A percentile compares a stretch with the other conserved stretches of the same genome.
Conservation (phyloP, 2,113 vertebrate genomes). For the Chaenogobius annularis region DNA sequence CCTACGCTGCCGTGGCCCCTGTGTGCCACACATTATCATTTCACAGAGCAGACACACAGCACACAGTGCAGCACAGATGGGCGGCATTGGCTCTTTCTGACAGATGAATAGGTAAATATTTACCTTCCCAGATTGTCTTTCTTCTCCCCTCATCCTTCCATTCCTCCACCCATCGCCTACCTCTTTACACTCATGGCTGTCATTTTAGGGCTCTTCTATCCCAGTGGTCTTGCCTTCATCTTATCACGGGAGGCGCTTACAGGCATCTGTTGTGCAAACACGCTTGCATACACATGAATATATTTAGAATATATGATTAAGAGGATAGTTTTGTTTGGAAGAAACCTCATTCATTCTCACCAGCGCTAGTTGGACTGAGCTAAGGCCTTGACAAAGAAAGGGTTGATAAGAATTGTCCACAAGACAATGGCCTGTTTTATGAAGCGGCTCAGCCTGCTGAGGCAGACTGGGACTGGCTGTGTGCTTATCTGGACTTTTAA, state of each 20-base stretch:
- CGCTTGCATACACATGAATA: constrained; percentile 24
- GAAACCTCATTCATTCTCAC: constrained; percentile 10
- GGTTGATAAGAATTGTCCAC: constrained; percentile 50
- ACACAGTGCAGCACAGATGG: constrained; percentile 61
- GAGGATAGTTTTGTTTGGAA: constrained; percentile 23
- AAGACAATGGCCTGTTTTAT: constrained; percentile 49
- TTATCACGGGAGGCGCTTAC: constrained; percentile 35
- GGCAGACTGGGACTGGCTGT: constrained; percentile 49
- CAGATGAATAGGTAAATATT: constrained; percentile 70
- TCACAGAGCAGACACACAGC: constrained; percentile 51
- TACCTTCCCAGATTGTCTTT: constrained; percentile 72
- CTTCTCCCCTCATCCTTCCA: constrained; percentile 48
- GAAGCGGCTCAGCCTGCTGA: constrained; percentile 45
- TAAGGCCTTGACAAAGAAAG: constrained; percentile 59
- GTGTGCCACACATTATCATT: constrained; percentile 57
- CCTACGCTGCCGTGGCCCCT: constrained; percentile 38
- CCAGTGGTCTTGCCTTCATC: constrained; percentile 50
- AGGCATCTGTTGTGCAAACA: constrained; percentile 68
- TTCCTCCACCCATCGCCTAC: constrained; percentile 33
- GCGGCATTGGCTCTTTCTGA: constrained; percentile 44
- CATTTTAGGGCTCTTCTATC: constrained; percentile 33
- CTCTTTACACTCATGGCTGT: constrained; percentile 25
- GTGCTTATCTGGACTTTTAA: constrained; percentile 68
- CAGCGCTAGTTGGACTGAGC: constrained; percentile 1
- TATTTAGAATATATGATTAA: constrained; percentile 58